A percentile compares a stretch with the other conserved stretches of the same genome.
phyloP scores from a whole-genome alignment of 1,140 invertebrate genomes.

The Drosophila repleta region DNA sequence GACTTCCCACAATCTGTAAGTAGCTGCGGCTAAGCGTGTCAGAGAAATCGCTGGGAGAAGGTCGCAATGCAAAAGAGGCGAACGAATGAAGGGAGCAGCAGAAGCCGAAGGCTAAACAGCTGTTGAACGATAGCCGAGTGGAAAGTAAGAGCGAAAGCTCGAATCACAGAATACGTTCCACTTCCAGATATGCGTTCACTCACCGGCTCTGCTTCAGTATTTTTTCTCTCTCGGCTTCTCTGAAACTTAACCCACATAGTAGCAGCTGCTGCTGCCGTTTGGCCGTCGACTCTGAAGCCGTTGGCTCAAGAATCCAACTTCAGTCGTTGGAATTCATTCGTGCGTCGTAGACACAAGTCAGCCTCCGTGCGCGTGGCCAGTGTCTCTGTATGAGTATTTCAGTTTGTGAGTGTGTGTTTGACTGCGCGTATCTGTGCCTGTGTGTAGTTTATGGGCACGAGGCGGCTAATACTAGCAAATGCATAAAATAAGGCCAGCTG shows the following conservation, averaged over 20 bases:
- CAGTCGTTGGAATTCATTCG: conserved; percentile 81
- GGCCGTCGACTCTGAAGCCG: conserved; percentile 45
- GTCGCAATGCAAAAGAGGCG: neutral
- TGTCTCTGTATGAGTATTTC: conserved; percentile 8
- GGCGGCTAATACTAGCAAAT: conserved; percentile 18
- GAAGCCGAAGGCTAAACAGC: conserved; percentile 44
- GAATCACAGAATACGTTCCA: conserved; percentile 53
- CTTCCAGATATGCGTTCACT: conserved; percentile 50
- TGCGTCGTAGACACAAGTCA: conserved; percentile 72
- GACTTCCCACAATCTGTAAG: neutral
- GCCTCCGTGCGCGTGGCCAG: conserved; percentile 53
- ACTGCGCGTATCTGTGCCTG: conserved; percentile 21
- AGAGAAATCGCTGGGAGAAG: neutral
- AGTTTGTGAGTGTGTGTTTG: conserved; percentile 1
- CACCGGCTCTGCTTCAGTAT: neutral
- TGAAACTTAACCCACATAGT: conserved; percentile 11
- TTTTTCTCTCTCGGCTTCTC: neutral
- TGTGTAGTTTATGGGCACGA: conserved; percentile 47
- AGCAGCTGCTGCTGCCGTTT: conserved; percentile 12
- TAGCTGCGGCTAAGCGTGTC: neutral
- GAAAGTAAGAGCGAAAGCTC: conserved; percentile 40
- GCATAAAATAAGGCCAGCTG: neutral
- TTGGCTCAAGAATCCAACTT: conserved; percentile 45
- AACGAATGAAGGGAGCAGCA: neutral
- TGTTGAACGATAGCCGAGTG: conserved; percentile 31